Base-by-base conservation (phyloP, 2,888 invertebrate genomes). In the Elysia crispata region DNA sequence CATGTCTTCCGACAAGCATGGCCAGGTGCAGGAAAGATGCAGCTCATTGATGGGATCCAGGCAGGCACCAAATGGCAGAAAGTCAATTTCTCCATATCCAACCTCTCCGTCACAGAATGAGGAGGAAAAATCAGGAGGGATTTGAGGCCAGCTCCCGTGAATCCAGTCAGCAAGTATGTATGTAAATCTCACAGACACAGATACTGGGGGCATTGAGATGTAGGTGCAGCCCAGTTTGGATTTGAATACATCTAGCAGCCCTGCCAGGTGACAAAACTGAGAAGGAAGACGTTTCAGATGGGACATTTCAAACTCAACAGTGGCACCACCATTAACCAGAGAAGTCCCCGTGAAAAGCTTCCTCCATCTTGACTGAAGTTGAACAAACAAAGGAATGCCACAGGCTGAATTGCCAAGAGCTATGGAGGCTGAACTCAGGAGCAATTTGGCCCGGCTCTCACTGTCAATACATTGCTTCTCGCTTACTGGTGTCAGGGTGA, bases 231-330 rank as follows among this genome's bases (percentile, higher is more conserved):
- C 95, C 94, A 90, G 96, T 94, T 94, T 98, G 31, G 96, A 95
- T 92, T 97, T 97, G 91, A 99, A 98, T 83, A 98, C 93, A 87
- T 96, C 95, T 60, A 97, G 93, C 73, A 98, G 93, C 1, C 95
- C 95, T 88, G 91, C 95, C 0, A 99, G 94, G 92, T 97, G 96
- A 86, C 95, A 95, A 89, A 96, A 97, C 87, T 96, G 95, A 31
- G 94, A 94, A 0, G 97, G 97, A 78, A 95, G 94, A 85, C 95
- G 94, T 89, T 95, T 95, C 82, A 98, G 93, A 91, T 97, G 96
- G 73, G 97, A 95, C 94, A 97, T 96, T 90, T 98, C 96, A 92
- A 96, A 97, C 90, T 95, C 95, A n/a, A 96, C 95, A 86, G 96
- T 94, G 66, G 95, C 94, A 70, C 96, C 95, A 87, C 94, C 95